Percentiles rank a stretch among this genome's conserved stretches.
phyloP scores from a whole-genome alignment of 2,888 invertebrate genomes.

The Syrista parreyssii region DNA sequence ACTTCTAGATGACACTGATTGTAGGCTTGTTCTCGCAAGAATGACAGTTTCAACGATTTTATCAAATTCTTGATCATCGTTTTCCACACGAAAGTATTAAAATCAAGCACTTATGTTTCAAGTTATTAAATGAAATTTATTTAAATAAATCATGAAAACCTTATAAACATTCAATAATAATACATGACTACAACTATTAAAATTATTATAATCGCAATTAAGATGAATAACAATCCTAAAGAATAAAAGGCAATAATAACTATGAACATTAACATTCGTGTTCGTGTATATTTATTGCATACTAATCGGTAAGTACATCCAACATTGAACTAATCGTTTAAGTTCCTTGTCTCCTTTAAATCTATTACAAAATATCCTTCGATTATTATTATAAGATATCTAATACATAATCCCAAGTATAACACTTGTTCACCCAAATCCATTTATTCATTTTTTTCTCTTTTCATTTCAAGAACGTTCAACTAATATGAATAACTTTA shows the following conservation, averaged over 20 bases:
- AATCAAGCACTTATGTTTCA: no score
- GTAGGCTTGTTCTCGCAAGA: no score
- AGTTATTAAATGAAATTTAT: no score
- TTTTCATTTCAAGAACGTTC: neutral
- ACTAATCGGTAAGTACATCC: conserved; percentile 2
- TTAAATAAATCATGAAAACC: no score
- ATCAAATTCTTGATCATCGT: no score
- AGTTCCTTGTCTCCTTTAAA: conserved; percentile 11
- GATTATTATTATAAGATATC: neutral
- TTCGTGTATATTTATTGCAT: conserved; percentile 12
- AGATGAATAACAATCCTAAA: no score
- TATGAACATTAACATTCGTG: neutral
- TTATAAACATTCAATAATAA: no score
- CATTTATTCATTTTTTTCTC: neutral
- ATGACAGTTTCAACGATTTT: no score
- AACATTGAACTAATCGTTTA: conserved; percentile 13
- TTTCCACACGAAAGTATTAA: no score
- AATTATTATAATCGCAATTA: no score
- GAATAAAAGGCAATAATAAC: neutral
- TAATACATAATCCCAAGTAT: neutral
- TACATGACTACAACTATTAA: no score
- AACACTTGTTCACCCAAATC: neutral
- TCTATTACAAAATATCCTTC: conserved; percentile 17
- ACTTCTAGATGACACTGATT: no score
- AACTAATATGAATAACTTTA: neutral